These are phyloP conservation scores for Remorina albescens DNA, from an alignment of 2,797 vertebrate species.

Conservation along the genomic window DNA sequence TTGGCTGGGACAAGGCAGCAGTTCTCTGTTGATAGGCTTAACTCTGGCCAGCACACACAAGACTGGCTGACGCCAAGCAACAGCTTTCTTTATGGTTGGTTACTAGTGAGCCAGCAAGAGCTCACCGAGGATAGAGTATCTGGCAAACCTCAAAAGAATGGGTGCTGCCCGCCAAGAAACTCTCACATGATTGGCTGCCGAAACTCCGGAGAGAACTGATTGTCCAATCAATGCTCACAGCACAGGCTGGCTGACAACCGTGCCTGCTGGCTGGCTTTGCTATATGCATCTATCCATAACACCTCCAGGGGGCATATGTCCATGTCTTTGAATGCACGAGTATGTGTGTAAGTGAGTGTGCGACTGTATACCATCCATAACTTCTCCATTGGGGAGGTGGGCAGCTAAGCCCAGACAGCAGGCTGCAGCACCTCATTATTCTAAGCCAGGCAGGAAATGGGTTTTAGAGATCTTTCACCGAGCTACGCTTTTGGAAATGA, in stretches of 20 bases:
- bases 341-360: constrained; percentile 26
- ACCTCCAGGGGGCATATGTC: constrained; percentile 75
- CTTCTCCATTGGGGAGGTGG: constrained; percentile 62
- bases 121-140: constrained; percentile 72
- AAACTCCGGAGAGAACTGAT: constrained; percentile 67
- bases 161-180: constrained; percentile 70
- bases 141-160: constrained; percentile 76
- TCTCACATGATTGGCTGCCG: constrained; percentile 72
- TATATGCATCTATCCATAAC: constrained; percentile 70
- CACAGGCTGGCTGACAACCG: constrained; percentile 57
- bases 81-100: constrained; percentile 76
- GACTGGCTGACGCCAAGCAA: constrained; percentile 66
- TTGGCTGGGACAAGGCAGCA: constrained; percentile 69
- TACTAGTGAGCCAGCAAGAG: constrained; percentile 61
- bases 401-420: constrained; percentile 71
- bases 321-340: constrained; percentile 53
- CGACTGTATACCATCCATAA: constrained; percentile 68
- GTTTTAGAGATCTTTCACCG: constrained; percentile 68
- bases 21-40: constrained; percentile 76
- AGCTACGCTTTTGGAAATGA: constrained; percentile 57
- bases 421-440: constrained; percentile 77
- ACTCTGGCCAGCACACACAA: constrained; percentile 67
- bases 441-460: constrained; percentile 76
- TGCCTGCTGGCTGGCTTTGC: constrained; percentile 77
- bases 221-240: constrained; percentile 75